Evolutionary conservation across 2,888 invertebrate species (phyloP), one percentile per base, ranked within the genome.

Genomic region (Iphiclides podalirius): DNA sequence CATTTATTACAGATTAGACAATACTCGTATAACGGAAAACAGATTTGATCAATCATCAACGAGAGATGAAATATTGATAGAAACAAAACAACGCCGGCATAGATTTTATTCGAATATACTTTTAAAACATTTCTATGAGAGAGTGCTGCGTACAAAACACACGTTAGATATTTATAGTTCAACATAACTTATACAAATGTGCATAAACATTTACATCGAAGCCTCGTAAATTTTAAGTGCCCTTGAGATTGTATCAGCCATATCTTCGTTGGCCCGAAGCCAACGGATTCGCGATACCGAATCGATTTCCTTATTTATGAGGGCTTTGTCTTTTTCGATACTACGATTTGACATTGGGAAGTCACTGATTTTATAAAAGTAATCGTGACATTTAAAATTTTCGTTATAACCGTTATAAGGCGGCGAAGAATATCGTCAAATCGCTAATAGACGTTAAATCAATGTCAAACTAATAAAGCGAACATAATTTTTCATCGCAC

Each of bases 161-260:
- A n/a, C n/a, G n/a, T n/a, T n/a, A 43, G 33, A 39, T 36, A 36
- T 47, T 47, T 36, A 47, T 35, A 47, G n/a, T 16, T 16, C 7
- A 17, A 31, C 36, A 42, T 48, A 42, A 42, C 11, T 48, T 17
- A 42, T 48, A 52, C 55, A 43, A 43, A 52, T 49, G 54, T 61
- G 61, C 59, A 60, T 58, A 68, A 66, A 67, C 64, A 64, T 65
- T 64, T 57, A 61, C 56, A 61, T 57, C 52, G 51, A 54, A 58
- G 63, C 60, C 60, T 68, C 61, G 60, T 72, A 66, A 70, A 70
- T 60, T 59, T 65, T 54, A 63, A 70, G 62, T 74, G 78, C 72
- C 81, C 80, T 84, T 82, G 81, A 80, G 68, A 71, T 65, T 59
- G 68, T 52, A 59, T 55, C 63, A 59, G 67, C 65, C 66, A 70